Conservation (phyloP, 2,888 invertebrate species). For the Drosophila falleni region DNA sequence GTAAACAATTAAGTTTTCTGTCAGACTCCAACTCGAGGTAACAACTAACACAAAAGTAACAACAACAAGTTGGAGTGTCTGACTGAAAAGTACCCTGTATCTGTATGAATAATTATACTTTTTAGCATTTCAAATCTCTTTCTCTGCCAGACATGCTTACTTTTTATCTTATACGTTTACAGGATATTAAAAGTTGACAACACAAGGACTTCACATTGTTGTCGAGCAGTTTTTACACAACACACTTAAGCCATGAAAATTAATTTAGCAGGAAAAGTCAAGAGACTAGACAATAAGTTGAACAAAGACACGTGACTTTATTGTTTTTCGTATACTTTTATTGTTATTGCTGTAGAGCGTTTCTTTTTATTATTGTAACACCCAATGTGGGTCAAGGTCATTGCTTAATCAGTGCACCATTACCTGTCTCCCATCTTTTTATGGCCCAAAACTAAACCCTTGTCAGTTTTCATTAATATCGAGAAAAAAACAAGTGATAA, state of each 20-base stretch:
- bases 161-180: background rate
- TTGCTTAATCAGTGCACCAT: conserved; percentile 59
- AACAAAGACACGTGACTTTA: conserved; percentile 29
- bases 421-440: conserved; percentile 64
- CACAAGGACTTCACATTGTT: conserved; percentile 18
- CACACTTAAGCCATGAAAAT: conserved; percentile 30
- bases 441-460: conserved; percentile 45
- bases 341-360: background rate
- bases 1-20: conserved; percentile 69
- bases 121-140: background rate
- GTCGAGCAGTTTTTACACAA: conserved; percentile 19
- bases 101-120: background rate
- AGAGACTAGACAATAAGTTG: conserved; percentile 45
- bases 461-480: conserved; percentile 49
- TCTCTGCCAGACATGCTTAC: background rate
- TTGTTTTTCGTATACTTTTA: conserved; percentile 24
- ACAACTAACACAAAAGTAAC: conserved; percentile 25
- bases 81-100: conserved; percentile 1
- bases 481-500: conserved; percentile 20
- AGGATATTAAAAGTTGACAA: conserved; percentile 4
- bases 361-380: conserved; percentile 5
- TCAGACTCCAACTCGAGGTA: conserved; percentile 22
- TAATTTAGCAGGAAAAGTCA: conserved; percentile 45
- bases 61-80: background rate
- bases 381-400: conserved; percentile 74